A percentile compares a stretch with the other conserved stretches of the same genome.
Evolutionary conservation across 92 coral and sea anemone species (phyloP).

Genomic region (Nematostella vectensis): DNA sequence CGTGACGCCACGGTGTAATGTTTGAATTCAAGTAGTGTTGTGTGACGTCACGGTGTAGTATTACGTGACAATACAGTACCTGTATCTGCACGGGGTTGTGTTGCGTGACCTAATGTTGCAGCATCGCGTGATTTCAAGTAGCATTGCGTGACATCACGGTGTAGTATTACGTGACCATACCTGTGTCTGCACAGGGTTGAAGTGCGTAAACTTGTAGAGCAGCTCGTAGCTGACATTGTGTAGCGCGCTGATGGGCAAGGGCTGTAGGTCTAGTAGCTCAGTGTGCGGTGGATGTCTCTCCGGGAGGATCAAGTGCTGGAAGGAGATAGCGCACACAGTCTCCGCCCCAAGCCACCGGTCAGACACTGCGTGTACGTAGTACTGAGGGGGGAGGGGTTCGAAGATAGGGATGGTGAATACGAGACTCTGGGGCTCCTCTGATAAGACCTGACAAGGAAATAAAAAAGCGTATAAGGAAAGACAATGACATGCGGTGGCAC

Average conservation of each 20-base stretch:
- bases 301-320: slow-evolving; percentile 94
- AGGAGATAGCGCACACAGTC: slow-evolving; percentile 89
- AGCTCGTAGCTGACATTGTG: slow-evolving; percentile 57
- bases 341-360: slow-evolving; percentile 99
- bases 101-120: no score
- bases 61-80: no score
- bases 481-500: background rate
- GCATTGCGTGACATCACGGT: background rate
- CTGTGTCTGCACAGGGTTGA: slow-evolving; percentile 98
- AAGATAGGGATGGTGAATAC: slow-evolving; percentile 94
- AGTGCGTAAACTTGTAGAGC: slow-evolving; percentile 90
- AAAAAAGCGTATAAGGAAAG: background rate
- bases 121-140: no score
- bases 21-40: no score
- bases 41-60: no score
- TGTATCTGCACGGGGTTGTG: no score
- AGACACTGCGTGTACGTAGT: slow-evolving; percentile 81
- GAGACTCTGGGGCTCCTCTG: slow-evolving; percentile 67
- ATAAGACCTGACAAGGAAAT: slow-evolving; percentile 44
- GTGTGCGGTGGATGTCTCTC: slow-evolving; percentile 97
- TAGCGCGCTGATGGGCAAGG: slow-evolving; percentile 85
- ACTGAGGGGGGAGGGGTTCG: slow-evolving; percentile 97
- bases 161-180: background rate
- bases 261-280: slow-evolving; percentile 91
- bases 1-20: no score